Percentiles rank a stretch among this genome's conserved stretches.
These are phyloP conservation scores for Carabus problematicus DNA, from an alignment of 2,888 invertebrate genomes.

Conservation along the genomic window DNA sequence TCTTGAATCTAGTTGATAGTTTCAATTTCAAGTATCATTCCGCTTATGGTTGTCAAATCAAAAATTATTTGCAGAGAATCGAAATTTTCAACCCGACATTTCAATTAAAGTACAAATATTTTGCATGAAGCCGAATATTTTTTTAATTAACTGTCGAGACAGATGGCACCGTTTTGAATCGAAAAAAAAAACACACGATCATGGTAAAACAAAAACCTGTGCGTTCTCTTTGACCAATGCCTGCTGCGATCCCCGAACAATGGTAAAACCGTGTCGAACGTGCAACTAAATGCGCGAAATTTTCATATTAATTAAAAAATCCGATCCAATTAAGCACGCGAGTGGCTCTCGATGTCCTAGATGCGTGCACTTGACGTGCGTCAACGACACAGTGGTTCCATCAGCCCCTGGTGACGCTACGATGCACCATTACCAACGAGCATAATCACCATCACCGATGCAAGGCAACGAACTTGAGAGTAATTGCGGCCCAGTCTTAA, in stretches of 20 bases:
- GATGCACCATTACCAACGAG: no score
- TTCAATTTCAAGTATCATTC: no score
- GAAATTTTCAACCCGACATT: slow-evolving; percentile 34
- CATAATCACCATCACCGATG: no score
- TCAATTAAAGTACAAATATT: slow-evolving; percentile 34
- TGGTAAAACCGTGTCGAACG: neutral
- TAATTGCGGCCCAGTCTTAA: slow-evolving; percentile 31
- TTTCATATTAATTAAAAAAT: slow-evolving; percentile 61
- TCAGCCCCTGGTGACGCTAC: no score
- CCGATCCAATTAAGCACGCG: slow-evolving; percentile 57
- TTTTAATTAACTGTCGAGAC: slow-evolving; percentile 38
- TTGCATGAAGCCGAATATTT: slow-evolving; percentile 22
- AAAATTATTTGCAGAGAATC: slow-evolving; percentile 30
- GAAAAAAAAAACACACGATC: slow-evolving; percentile 25
- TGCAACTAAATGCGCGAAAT: slow-evolving; percentile 54
- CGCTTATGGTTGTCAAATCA: neutral
- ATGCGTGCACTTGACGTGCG: slow-evolving; percentile 24
- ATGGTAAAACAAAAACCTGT: slow-evolving; percentile 4
- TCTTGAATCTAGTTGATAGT: no score
- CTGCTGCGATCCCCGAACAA: neutral
- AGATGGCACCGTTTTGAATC: slow-evolving; percentile 29
- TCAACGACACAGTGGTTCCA: slow-evolving; percentile 21
- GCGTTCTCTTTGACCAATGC: neutral
- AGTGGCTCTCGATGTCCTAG: slow-evolving; percentile 17
- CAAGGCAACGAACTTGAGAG: neutral